Percentiles rank a stretch among this genome's conserved stretches.
phyloP scores from a whole-genome alignment of 2,888 invertebrate genomes.

The Pammene fasciana region DNA sequence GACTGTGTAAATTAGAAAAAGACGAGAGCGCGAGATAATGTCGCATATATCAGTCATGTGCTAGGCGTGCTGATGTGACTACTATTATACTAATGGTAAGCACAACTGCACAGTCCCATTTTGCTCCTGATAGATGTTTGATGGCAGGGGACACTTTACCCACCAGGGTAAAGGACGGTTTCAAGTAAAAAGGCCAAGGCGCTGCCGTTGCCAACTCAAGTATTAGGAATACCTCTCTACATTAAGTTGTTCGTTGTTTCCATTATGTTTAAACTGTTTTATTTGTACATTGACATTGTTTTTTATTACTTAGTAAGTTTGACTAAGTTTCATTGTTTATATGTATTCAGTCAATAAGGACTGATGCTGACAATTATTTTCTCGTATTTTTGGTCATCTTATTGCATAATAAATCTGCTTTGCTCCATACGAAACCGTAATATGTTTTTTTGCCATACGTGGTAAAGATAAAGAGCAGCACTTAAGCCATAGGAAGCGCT shows the following conservation, averaged over 20 bases:
- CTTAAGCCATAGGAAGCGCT: too few species aligned
- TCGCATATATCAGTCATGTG: too few species aligned
- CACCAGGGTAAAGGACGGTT: not conserved
- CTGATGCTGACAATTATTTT: not conserved
- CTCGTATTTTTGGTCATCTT: not conserved
- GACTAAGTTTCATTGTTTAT: slow-evolving; percentile 11
- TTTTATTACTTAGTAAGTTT: slow-evolving; percentile 14
- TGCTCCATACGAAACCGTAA: too few species aligned
- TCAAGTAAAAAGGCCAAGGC: not conserved
- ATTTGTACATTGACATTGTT: slow-evolving; percentile 28
- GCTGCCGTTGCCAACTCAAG: slow-evolving; percentile 31
- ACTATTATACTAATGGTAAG: too few species aligned
- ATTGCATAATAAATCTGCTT: too few species aligned
- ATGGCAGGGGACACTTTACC: not conserved
- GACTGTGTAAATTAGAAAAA: too few species aligned
- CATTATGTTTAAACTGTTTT: slow-evolving; percentile 30
- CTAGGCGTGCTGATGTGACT: too few species aligned
- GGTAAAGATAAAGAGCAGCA: too few species aligned
- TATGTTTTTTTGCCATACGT: too few species aligned
- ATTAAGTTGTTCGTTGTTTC: slow-evolving; percentile 23
- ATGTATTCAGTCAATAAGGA: not conserved
- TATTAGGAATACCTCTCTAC: slow-evolving; percentile 36
- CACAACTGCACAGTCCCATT: too few species aligned
- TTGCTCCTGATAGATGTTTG: too few species aligned
- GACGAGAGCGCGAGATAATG: too few species aligned